Base-by-base conservation (phyloP, 1,140 invertebrate species). In the Drosophila nigrodunni region DNA sequence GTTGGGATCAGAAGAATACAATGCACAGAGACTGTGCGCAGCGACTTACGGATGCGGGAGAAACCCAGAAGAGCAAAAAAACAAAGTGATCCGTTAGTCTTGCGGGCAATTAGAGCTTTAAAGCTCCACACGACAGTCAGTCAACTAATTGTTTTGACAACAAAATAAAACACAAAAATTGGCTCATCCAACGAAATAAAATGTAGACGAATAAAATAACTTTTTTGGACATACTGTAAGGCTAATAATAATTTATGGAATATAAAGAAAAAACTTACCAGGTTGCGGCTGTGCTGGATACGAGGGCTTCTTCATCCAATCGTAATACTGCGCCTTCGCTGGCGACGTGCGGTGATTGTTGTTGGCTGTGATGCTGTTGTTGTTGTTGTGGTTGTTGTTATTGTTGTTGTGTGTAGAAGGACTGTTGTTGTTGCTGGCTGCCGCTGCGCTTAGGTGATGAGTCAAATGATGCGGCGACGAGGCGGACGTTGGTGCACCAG, bases 241-340 rank as follows among this genome's bases (percentile, higher is more conserved):
- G 25, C 25, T 30, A 30, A 30, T 30, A 30, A 5, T 44, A 54
- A 21, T 39, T 7, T 44, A 7, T 41, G 21, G 35, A 61, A 30
- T 30, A 30, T 30, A 30, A 30, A 30, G n/a, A 30, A 30, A 30
- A 30, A 57, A 94, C 94, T 94, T 92, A 97, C 97, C 96, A 93
- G 96, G 96, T 93, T 96, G 96, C 0, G 96, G 95, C 85, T 97
- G 96, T 50, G 93, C 95, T 88, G 97, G 96, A 91, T 97, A 97
- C 8, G 96, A 95, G 0, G 96, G 95, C 91, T 97, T 97, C 90
- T 96, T 97, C 95, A 98, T 97, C 97, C 97, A 98, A 75, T 97
- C 97, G 91, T 95, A 98, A 90, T 95, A 97, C 0, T 97, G 97
- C 58, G 96, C 96, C 11, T 95, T 94, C 2, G 95, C 95, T 7